Evolutionary conservation across 2,888 invertebrate genomes (phyloP).

Genomic region (Tetragonula carbonaria): DNA sequence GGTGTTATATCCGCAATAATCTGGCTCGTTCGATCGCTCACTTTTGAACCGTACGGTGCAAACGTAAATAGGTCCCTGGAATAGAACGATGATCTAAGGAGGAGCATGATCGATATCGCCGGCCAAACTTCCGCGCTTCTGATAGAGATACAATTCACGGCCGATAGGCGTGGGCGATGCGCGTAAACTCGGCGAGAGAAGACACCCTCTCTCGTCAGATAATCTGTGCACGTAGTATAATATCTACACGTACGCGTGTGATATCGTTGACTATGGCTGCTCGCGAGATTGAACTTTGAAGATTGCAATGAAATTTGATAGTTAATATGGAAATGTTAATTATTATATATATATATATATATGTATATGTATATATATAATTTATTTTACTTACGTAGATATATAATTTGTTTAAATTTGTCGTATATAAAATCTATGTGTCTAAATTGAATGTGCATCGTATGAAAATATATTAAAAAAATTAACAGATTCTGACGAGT

Average conservation of each 20-base stretch:
- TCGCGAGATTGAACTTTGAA: too few species aligned
- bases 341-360: too few species aligned
- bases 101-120: conserved; percentile 25
- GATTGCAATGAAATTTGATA: too few species aligned
- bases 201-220: conserved; percentile 41
- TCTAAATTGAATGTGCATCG: too few species aligned
- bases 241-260: conserved; percentile 9
- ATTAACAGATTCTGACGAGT: too few species aligned
- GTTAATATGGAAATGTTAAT: too few species aligned
- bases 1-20: neutral
- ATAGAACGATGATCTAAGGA: conserved; percentile 36
- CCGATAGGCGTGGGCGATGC: conserved; percentile 62
- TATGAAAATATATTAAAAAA: too few species aligned
- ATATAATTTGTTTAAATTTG: too few species aligned
- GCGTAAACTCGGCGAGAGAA: conserved; percentile 51
- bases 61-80: conserved; percentile 20
- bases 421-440: too few species aligned
- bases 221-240: conserved; percentile 45
- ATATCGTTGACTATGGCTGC: too few species aligned
- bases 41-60: neutral
- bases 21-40: conserved; percentile 8
- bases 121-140: conserved; percentile 60
- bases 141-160: conserved; percentile 66
- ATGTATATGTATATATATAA: too few species aligned
- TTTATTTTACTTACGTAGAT: too few species aligned